Conservation (phyloP, 2,888 invertebrate species). For the Dasypolia templi region DNA sequence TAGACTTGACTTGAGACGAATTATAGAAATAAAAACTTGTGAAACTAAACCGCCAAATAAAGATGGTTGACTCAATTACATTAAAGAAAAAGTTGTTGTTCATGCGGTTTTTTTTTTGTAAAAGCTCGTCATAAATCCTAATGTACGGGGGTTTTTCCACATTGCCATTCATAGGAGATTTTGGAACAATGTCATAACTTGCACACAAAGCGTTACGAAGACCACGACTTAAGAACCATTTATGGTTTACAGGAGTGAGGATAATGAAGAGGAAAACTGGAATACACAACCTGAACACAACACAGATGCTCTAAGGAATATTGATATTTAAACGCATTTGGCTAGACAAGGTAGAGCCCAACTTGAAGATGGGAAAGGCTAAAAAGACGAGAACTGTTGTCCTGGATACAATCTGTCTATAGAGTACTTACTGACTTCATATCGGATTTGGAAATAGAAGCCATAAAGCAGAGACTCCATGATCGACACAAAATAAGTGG, state of each 20-base stretch:
- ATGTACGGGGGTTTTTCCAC: conserved; percentile 37
- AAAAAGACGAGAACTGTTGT: neutral
- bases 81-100: conserved; percentile 5
- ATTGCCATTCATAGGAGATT: conserved; percentile 24
- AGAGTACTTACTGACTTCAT: too few relatives aligned
- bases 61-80: neutral
- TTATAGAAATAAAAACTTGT: neutral
- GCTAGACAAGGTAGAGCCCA: neutral
- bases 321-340: neutral
- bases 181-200: conserved; percentile 27
- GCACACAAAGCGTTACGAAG: conserved; percentile 29
- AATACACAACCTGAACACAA: conserved; percentile 1
- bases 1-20: neutral
- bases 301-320: neutral
- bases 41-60: neutral
- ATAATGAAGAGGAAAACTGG: conserved; percentile 34
- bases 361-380: neutral
- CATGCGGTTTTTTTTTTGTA: neutral
- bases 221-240: conserved; percentile 7
- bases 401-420: too few relatives aligned
- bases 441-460: too few relatives aligned
- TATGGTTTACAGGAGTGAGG: conserved; percentile 24
- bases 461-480: too few relatives aligned
- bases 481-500: too few relatives aligned
- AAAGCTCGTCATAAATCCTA: neutral